Base-by-base conservation (phyloP, 2,888 invertebrate species). In the Epinotia demarniana region DNA sequence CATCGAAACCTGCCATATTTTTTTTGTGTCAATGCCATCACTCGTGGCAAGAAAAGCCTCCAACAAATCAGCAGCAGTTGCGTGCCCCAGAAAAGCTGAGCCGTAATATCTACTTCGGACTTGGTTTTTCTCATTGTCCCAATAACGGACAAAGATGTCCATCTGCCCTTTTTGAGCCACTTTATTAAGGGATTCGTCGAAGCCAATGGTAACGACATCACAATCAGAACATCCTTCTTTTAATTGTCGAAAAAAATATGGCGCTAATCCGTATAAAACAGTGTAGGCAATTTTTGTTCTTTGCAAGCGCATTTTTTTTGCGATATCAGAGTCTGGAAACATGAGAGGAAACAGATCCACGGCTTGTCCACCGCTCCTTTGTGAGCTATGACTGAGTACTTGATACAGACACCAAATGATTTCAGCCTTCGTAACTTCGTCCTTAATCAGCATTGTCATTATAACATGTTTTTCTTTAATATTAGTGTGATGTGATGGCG, bases 161-260 rank as follows among this genome's bases (percentile, higher is more conserved):
- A n/a, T n/a, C n/a, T n/a, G n/a, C n/a, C n/a, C n/a, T n/a, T 23
- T 23, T 23, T 23, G 1, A 2, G 2, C 1, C 23, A 2, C 23
- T 2, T 2, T 23, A 1, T 27, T 33, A 33, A 33, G 33, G 33
- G 33, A 33, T 33, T 33, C 33, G 33, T 33, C 33, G 8, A 33
- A 33, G 33, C 33, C 23, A 63, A 62, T 27, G 61, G 61, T 63
- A 19, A 43, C 63, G 43, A 63, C 63, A 63, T 46, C 63, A 63
- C 63, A 63, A 46, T 63, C 63, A 33, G 63, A 43, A 63, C 63
- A 63, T 19, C 9, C 27, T 43, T 63, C 46, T 61, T 61, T 61
- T 61, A 61, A 61, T n/a, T 33, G 33, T 61, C 33, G 61, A 61
- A 33, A 61, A n/a, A 61, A 61, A 61, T 61, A 61, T 61, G 61